phyloP scores from a whole-genome alignment of 2,113 vertebrate species.

The Microtus richardsoni region DNA sequence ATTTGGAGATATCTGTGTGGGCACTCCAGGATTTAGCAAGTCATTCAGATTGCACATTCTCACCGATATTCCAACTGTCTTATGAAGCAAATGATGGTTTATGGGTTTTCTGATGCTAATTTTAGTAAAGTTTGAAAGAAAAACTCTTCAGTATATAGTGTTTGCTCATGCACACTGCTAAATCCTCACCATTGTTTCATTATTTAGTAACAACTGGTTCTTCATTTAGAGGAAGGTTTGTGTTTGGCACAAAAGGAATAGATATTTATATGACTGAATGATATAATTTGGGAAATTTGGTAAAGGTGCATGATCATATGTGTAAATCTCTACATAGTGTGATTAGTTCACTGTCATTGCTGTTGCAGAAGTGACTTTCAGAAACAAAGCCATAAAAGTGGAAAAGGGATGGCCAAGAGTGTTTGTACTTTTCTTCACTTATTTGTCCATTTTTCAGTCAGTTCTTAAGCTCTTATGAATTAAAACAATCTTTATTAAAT shows the following conservation, averaged over 20 bases:
- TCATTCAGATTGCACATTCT: slow-evolving; percentile 26
- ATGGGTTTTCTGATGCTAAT: background rate
- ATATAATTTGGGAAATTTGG: background rate
- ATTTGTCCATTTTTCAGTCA: background rate
- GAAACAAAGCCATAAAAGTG: background rate
- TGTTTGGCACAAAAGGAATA: background rate
- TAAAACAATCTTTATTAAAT: background rate
- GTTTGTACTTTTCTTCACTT: background rate
- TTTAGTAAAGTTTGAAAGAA: background rate
- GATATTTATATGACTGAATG: background rate
- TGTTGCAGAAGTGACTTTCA: background rate
- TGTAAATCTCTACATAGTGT: background rate
- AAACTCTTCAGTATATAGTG: background rate
- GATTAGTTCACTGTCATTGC: background rate
- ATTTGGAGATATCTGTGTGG: slow-evolving; percentile 9
- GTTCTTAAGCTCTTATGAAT: background rate
- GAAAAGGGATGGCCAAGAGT: background rate
- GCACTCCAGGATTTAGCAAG: background rate
- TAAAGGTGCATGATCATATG: background rate
- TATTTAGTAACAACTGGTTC: background rate
- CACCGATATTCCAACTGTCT: background rate
- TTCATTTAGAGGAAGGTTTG: background rate
- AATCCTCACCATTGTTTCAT: slow-evolving; percentile 31
- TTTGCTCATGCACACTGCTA: background rate
- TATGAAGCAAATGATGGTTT: slow-evolving; percentile 43